These are phyloP conservation scores for Amphiprion clarkii DNA, from an alignment of 2,797 vertebrate genomes.

Conservation along the genomic window DNA sequence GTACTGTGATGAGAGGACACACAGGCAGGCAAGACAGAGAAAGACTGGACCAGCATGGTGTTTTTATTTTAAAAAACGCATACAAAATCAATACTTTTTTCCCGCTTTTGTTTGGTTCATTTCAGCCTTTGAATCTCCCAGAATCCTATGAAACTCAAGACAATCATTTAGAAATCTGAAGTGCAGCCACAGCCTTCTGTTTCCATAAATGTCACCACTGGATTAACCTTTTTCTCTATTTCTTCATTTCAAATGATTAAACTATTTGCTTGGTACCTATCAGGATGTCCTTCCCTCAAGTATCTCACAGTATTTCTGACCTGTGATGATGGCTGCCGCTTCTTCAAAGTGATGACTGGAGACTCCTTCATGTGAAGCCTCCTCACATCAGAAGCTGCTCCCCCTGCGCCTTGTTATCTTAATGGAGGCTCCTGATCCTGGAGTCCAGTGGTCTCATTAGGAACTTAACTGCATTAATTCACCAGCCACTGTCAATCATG, in stretches of 20 bases:
- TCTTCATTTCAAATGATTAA: no score
- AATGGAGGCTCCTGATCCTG: neutral
- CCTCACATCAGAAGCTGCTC: neutral
- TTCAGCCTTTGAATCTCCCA: neutral
- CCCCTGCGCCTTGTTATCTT: slow-evolving; percentile 13
- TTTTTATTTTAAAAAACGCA: neutral
- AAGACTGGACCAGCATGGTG: neutral
- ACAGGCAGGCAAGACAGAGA: neutral
- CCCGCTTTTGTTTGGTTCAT: neutral
- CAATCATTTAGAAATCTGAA: neutral
- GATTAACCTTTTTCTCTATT: no score
- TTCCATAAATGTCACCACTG: no score
- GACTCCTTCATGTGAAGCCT: neutral
- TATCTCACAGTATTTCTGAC: no score
- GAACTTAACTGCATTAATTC: neutral
- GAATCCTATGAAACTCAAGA: neutral
- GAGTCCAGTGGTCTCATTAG: slow-evolving; percentile 11
- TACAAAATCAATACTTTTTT: no score
- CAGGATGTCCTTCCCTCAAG: no score
- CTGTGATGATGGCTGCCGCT: no score
- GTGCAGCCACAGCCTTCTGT: no score
- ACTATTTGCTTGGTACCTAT: no score
- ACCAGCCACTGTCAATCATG: neutral
- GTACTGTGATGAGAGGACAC: neutral
- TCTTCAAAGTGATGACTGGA: neutral